A percentile compares a stretch with the other conserved stretches of the same genome.
Conservation (phyloP, 2,113 vertebrate genomes). For the Rhea pennata region DNA sequence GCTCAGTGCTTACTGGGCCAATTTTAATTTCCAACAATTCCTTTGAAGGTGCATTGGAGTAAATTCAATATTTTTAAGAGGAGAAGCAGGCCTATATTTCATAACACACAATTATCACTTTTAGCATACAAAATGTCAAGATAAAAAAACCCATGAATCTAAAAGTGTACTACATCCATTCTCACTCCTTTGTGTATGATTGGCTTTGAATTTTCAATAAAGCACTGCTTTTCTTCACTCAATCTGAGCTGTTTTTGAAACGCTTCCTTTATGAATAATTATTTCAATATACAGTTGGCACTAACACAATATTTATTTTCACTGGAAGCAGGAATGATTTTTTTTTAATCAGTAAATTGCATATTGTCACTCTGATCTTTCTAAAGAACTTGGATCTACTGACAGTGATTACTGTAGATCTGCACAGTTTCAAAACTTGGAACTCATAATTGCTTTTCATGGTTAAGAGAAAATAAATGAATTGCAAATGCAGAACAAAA, state of each 20-base stretch:
- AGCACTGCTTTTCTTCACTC: background rate
- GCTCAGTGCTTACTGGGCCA: background rate
- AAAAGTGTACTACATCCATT: background rate
- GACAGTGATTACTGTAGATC: background rate
- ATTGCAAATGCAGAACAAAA: background rate
- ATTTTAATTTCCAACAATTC: background rate
- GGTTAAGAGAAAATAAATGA: background rate
- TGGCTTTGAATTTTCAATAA: background rate
- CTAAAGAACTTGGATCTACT: background rate
- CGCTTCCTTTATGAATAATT: background rate
- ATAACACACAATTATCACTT: background rate
- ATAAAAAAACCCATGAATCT: background rate
- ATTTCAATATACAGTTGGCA: background rate
- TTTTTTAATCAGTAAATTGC: constrained; percentile 30
- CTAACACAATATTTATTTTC: background rate
- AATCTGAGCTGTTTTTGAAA: background rate
- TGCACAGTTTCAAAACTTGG: background rate
- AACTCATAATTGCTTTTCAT: background rate
- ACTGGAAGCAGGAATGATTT: background rate
- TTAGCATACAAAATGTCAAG: background rate
- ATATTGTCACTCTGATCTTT: background rate
- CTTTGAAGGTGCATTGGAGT: background rate
- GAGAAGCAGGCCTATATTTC: background rate
- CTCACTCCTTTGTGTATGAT: background rate
- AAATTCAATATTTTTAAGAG: background rate